These are phyloP conservation scores for Andricus grossulariae DNA, from an alignment of 1,140 invertebrate genomes.

Conservation along the genomic window DNA sequence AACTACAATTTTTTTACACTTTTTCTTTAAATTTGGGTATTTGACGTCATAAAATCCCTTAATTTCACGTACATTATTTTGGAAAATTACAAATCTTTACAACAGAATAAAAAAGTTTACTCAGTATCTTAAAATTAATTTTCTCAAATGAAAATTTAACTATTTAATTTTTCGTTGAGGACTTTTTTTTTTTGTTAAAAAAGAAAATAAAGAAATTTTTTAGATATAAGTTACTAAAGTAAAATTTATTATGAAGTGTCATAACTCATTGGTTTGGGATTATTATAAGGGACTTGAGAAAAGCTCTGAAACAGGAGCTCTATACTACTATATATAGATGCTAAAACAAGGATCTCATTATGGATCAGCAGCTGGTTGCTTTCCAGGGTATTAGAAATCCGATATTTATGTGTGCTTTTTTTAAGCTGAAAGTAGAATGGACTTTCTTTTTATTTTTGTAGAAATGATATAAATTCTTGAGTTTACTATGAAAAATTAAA, in stretches of 20 bases:
- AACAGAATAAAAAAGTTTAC: too few relatives aligned
- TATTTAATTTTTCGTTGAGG: too few relatives aligned
- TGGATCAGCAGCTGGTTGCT: slow-evolving; percentile 55
- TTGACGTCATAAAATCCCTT: too few relatives aligned
- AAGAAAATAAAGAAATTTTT: not conserved
- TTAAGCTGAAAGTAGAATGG: slow-evolving; percentile 52
- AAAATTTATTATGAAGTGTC: not conserved
- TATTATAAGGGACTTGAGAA: slow-evolving; percentile 36
- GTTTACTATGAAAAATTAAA: too few relatives aligned
- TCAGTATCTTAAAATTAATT: too few relatives aligned
- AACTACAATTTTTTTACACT: too few relatives aligned
- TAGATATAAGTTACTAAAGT: not conserved
- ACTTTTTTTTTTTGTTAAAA: too few relatives aligned
- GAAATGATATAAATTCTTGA: too few relatives aligned
- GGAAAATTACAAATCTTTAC: too few relatives aligned
- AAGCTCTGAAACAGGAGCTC: not conserved
- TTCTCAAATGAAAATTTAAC: too few relatives aligned
- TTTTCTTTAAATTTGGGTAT: too few relatives aligned
- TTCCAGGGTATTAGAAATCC: slow-evolving; percentile 53
- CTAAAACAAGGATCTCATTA: slow-evolving; percentile 65
- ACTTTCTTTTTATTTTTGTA: slow-evolving; percentile 33
- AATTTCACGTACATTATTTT: too few relatives aligned
- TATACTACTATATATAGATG: not conserved
- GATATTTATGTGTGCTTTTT: slow-evolving; percentile 63
- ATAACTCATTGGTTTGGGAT: slow-evolving; percentile 11